A percentile compares a stretch with the other conserved stretches of the same genome.
phyloP scores from a whole-genome alignment of 2,888 invertebrate genomes.

The Phalera bucephala region DNA sequence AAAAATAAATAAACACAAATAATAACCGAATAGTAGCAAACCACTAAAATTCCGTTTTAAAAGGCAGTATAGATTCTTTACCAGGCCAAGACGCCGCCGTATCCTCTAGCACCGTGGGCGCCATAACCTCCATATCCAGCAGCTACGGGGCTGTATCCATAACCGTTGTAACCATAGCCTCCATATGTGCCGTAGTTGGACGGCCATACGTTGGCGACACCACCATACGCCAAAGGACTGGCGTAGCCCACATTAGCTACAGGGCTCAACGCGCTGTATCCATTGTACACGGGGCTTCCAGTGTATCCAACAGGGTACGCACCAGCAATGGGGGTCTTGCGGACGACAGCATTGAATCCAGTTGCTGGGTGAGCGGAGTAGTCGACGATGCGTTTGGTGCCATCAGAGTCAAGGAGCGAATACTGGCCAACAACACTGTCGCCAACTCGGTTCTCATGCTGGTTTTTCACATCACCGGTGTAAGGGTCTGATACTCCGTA shows the following conservation, averaged over 20 bases:
- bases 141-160: background rate
- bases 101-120: background rate
- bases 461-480: slow-evolving; percentile 76
- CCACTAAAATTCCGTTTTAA: no score
- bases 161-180: background rate
- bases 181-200: slow-evolving; percentile 2
- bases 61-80: no score
- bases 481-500: slow-evolving; percentile 76
- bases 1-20: no score
- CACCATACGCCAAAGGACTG: background rate
- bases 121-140: slow-evolving; percentile 3
- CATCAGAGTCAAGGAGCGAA: slow-evolving; percentile 75
- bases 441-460: slow-evolving; percentile 73
- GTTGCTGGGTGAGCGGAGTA: slow-evolving; percentile 77
- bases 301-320: slow-evolving; percentile 5
- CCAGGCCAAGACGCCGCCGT: background rate
- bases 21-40: no score
- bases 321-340: slow-evolving; percentile 34
- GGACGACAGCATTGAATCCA: slow-evolving; percentile 79
- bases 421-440: slow-evolving; percentile 78
- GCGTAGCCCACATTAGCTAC: background rate
- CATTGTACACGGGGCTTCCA: slow-evolving; percentile 3
- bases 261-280: slow-evolving; percentile 2
- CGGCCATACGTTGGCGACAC: background rate
- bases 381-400: slow-evolving; percentile 74